phyloP scores from a whole-genome alignment of 1,140 invertebrate genomes.

The Charaxes varanes region DNA sequence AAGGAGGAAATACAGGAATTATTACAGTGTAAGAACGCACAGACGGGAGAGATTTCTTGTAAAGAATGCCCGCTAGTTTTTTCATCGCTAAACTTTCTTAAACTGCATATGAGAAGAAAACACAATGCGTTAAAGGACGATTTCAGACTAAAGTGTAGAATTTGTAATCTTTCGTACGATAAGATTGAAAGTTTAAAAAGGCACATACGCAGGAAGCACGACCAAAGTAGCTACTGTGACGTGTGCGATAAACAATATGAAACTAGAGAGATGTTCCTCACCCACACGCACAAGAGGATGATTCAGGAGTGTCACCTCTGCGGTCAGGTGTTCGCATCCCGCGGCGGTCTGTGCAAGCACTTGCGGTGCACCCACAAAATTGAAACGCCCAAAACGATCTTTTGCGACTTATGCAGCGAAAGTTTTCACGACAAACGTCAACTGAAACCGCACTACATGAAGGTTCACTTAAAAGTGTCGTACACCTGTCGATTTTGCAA shows the following conservation, averaged over 20 bases:
- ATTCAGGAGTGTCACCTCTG: slow-evolving; percentile 54
- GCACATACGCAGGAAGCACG: slow-evolving; percentile 58
- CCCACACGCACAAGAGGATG: slow-evolving; percentile 49
- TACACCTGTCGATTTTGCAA: slow-evolving; percentile 55
- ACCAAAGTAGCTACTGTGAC: slow-evolving; percentile 46
- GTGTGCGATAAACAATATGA: slow-evolving; percentile 59
- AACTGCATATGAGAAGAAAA: slow-evolving; percentile 61
- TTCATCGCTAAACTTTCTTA: slow-evolving; percentile 50
- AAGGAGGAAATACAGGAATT: slow-evolving; percentile 14
- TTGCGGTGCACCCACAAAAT: slow-evolving; percentile 56
- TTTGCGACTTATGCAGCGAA: slow-evolving; percentile 53
- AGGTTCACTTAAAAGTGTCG: slow-evolving; percentile 57
- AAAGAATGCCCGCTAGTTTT: slow-evolving; percentile 55
- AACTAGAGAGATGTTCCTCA: slow-evolving; percentile 45
- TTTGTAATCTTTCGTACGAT: slow-evolving; percentile 60
- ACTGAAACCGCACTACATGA: slow-evolving; percentile 53
- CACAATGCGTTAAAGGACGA: slow-evolving; percentile 57
- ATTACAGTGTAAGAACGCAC: slow-evolving; percentile 32
- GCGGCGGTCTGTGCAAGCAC: slow-evolving; percentile 54
- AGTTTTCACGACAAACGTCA: slow-evolving; percentile 56
- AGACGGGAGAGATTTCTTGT: slow-evolving; percentile 54
- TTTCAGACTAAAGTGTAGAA: slow-evolving; percentile 54
- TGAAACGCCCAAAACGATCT: slow-evolving; percentile 47
- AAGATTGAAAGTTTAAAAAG: slow-evolving; percentile 61
- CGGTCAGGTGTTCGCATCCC: slow-evolving; percentile 54